Conservation (phyloP, 2,888 invertebrate species). For the Halocaridina rubra region DNA sequence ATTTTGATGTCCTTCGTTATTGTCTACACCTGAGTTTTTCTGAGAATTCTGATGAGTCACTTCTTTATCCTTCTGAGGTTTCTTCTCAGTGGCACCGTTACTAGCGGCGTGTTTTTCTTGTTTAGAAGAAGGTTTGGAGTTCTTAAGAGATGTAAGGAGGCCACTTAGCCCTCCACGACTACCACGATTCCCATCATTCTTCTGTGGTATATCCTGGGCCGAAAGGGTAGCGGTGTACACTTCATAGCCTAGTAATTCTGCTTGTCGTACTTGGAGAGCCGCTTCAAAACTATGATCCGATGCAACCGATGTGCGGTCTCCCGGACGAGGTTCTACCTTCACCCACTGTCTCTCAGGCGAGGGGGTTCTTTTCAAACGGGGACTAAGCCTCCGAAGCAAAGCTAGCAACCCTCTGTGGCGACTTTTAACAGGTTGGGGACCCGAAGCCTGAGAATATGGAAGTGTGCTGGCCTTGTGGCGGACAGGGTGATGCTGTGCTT, state of each 20-base stretch:
- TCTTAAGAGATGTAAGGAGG: slow-evolving; percentile 16
- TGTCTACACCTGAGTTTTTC: background rate
- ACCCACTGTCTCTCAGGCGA: slow-evolving; percentile 39
- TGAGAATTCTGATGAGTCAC: background rate
- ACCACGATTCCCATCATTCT: slow-evolving; percentile 6
- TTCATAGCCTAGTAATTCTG: background rate
- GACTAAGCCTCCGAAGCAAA: slow-evolving; percentile 27
- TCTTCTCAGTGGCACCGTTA: background rate
- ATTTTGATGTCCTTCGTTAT: background rate
- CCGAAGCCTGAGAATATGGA: slow-evolving; percentile 42
- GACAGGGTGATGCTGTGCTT: slow-evolving; percentile 9
- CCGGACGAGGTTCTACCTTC: slow-evolving; percentile 34
- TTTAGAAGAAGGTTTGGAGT: background rate
- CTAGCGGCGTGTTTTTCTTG: background rate
- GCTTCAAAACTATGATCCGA: slow-evolving; percentile 50
- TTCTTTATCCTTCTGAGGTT: background rate
- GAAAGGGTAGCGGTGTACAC: background rate
- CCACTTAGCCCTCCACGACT: slow-evolving; percentile 12
- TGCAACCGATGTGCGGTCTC: slow-evolving; percentile 32
- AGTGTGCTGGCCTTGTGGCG: slow-evolving; percentile 47
- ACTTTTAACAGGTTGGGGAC: slow-evolving; percentile 22
- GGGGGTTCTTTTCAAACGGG: slow-evolving; percentile 33
- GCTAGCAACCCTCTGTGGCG: slow-evolving; percentile 36
- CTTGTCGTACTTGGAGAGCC: slow-evolving; percentile 26
- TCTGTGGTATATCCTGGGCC: background rate